A percentile compares a stretch with the other conserved stretches of the same genome.
Evolutionary conservation across 1,140 invertebrate genomes (phyloP).

Genomic region (Oscheius sp.): DNA sequence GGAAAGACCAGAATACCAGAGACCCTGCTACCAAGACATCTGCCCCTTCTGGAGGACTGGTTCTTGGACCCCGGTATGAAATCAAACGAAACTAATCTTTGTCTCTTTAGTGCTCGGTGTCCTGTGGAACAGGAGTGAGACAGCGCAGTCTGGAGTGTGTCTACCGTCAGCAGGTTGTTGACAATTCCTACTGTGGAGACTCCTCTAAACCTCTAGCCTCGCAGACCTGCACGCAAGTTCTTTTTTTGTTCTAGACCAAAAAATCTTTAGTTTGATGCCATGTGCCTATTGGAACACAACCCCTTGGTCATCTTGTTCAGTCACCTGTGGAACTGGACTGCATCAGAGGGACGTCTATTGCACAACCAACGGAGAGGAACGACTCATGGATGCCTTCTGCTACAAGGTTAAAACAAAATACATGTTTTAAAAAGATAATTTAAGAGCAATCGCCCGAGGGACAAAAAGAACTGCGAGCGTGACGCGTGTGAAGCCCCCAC

Average conservation of each 20-base stretch:
- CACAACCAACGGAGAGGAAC: slow-evolving; percentile 24
- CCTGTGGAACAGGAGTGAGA: slow-evolving; percentile 51
- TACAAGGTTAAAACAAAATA: slow-evolving; percentile 6
- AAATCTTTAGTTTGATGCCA: slow-evolving; percentile 45
- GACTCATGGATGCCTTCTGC: slow-evolving; percentile 26
- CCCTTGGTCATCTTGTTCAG: slow-evolving; percentile 45
- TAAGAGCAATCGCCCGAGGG: slow-evolving; percentile 28
- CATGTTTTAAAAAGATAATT: background rate
- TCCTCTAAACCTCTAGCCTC: slow-evolving; percentile 8
- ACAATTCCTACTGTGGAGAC: slow-evolving; percentile 48
- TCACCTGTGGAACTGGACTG: slow-evolving; percentile 48
- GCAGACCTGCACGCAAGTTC: slow-evolving; percentile 12
- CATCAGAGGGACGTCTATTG: slow-evolving; percentile 45
- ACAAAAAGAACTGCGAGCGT: slow-evolving; percentile 12
- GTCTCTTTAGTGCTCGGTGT: slow-evolving; percentile 48
- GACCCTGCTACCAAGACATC: slow-evolving; percentile 50
- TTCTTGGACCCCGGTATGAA: slow-evolving; percentile 44
- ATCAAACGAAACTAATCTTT: background rate
- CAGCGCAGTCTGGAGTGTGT: slow-evolving; percentile 53
- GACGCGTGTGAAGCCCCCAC: slow-evolving; percentile 17
- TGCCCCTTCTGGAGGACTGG: slow-evolving; percentile 57
- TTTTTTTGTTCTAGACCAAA: background rate
- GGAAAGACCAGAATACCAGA: slow-evolving; percentile 45
- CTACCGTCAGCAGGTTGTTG: slow-evolving; percentile 50
- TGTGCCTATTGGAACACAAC: slow-evolving; percentile 49